These are phyloP conservation scores for Cynopterus sphinx DNA, from an alignment of 2,797 vertebrate genomes.

Conservation along the genomic window DNA sequence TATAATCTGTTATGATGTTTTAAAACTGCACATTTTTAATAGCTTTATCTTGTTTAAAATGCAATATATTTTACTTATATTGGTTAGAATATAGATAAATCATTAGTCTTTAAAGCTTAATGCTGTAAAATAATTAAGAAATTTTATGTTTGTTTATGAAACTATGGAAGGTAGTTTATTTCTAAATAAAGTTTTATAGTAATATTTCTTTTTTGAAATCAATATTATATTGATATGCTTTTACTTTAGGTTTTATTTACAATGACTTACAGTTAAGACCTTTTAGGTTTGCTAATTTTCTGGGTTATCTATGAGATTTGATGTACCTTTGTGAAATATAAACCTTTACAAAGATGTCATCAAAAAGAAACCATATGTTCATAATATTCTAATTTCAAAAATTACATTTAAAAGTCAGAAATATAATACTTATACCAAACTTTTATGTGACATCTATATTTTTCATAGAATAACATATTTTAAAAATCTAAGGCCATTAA, in stretches of 20 bases:
- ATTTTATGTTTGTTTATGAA: conserved; percentile 25
- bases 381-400: conserved; percentile 59
- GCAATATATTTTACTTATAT: conserved; percentile 27
- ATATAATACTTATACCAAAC: conserved; percentile 22
- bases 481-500: conserved; percentile 79
- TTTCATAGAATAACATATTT: conserved; percentile 67
- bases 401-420: conserved; percentile 49
- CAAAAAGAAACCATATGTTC: conserved; percentile 36
- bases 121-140: conserved; percentile 59
- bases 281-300: conserved; percentile 61
- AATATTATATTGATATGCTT: background rate
- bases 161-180: conserved; percentile 47
- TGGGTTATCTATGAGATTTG: conserved; percentile 57
- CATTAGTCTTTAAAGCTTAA: conserved; percentile 52
- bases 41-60: conserved; percentile 31
- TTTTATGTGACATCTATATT: conserved; percentile 53
- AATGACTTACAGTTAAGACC: conserved; percentile 54
- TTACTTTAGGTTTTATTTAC: conserved; percentile 54
- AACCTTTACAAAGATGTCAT: conserved; percentile 41
- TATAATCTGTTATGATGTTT: conserved; percentile 15
- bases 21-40: background rate
- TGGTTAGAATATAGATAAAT: conserved; percentile 61
- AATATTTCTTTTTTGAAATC: conserved; percentile 50
- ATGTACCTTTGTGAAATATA: conserved; percentile 52
- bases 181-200: conserved; percentile 65